These are phyloP conservation scores for Epistrophe grossulariae DNA, from an alignment of 2,888 invertebrate species.

Conservation along the genomic window DNA sequence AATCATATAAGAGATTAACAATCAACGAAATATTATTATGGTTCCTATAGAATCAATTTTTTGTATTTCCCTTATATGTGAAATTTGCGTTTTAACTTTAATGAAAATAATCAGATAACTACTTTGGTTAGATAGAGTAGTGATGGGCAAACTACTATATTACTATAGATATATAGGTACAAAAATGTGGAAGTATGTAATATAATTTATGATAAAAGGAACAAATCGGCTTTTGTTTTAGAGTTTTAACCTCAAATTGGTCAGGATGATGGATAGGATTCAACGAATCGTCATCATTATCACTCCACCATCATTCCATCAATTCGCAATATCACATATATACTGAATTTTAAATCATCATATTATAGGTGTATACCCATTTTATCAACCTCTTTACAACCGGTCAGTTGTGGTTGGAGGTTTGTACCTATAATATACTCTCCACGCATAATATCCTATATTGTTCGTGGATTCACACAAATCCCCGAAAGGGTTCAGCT, in stretches of 20 bases:
- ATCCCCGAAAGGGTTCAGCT: constrained; percentile 65
- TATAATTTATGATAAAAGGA: constrained; percentile 61
- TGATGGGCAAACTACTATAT: background rate
- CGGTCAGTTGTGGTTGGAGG: background rate
- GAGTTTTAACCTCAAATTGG: constrained; percentile 67
- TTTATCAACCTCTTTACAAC: background rate
- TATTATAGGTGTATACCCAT: background rate
- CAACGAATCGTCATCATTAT: constrained; percentile 42
- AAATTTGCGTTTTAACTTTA: background rate
- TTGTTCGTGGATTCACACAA: constrained; percentile 66
- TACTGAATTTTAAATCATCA: background rate
- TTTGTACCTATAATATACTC: background rate
- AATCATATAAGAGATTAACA: constrained; percentile 13
- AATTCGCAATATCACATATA: background rate
- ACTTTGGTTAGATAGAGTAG: background rate
- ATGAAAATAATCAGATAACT: constrained; percentile 11
- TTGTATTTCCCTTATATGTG: background rate
- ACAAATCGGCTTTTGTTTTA: constrained; percentile 72
- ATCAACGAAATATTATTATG: constrained; percentile 4
- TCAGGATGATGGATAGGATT: constrained; percentile 56
- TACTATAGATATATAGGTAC: background rate
- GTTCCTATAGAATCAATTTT: background rate
- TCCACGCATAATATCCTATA: constrained; percentile 50
- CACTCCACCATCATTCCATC: background rate
- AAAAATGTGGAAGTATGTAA: constrained; percentile 14